Base-by-base conservation (phyloP, 2,888 invertebrate species). In the Drosophila cyrtoloma region DNA sequence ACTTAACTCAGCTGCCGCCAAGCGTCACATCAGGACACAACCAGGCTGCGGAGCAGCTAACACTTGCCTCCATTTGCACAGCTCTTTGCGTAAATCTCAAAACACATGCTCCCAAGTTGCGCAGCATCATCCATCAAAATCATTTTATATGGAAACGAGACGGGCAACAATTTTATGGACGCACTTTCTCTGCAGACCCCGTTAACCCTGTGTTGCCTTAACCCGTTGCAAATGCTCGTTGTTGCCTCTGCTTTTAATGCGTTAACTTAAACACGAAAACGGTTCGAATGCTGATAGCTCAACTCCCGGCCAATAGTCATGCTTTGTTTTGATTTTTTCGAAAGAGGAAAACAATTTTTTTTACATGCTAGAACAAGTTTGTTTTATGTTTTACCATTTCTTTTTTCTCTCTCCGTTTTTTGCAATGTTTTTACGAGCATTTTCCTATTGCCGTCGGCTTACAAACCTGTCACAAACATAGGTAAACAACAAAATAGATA, bases 51-150 rank as follows among this genome's bases (percentile, higher is more conserved):
- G 47, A 51, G 64, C 63, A 65, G 62, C 62, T 44, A 61, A 44
- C 62, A 60, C 52, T 50, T 56, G 47, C 47, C 68, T 51, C 68
- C 81, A 81, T 80, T 77, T 79, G 65, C 71, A 58, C 51, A 69
- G 71, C 86, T 81, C 79, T 71, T 70, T 74, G 84, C 81, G 61
- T 73, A 80, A 89, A 81, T 90, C 86, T 79, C 74, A 59, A 71
- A 86, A 90, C 86, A 86, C 86, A 86, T 86, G 86, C 91, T 86
- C 82, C 89, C 86, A 77, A 90, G 87, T 86, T 86, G 86, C 79
- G 87, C 75, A 86, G 84, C 89, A 90, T 90, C 86, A 86, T 86
- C 89, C 86, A 86, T 86, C 86, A 86, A 90, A 90, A 81, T 79
- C 89, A 75, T 90, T 90, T 86, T 90, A 81, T 86, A 90, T 90